phyloP scores from a whole-genome alignment of 2,113 vertebrate genomes.

The Tyto alba region DNA sequence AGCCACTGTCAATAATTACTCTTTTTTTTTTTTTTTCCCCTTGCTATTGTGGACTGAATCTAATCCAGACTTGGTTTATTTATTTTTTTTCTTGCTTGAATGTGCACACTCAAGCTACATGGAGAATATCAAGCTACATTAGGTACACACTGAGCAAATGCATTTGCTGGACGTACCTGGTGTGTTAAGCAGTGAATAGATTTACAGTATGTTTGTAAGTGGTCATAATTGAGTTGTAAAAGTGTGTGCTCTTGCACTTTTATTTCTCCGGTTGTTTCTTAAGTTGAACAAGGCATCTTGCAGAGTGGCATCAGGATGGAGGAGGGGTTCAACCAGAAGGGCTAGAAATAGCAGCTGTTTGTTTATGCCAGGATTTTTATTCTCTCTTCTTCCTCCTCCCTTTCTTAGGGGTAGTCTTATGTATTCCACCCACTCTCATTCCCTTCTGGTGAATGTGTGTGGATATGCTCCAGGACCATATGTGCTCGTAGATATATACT shows the following conservation, averaged over 20 bases:
- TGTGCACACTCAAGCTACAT: not conserved
- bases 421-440: constrained; percentile 49
- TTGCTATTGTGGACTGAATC: not conserved
- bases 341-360: constrained; percentile 50
- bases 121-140: not conserved
- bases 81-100: constrained; percentile 16
- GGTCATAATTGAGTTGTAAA: constrained; percentile 3
- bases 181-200: not conserved
- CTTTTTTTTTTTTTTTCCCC: not conserved
- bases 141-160: not conserved
- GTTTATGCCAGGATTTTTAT: constrained; percentile 46
- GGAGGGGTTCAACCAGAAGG: not conserved
- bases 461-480: constrained; percentile 54
- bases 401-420: constrained; percentile 42
- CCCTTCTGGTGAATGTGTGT: constrained; percentile 45
- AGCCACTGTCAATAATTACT: constrained; percentile 36
- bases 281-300: not conserved
- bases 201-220: constrained; percentile 11
- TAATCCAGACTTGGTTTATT: constrained; percentile 18
- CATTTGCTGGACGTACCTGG: not conserved
- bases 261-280: not conserved
- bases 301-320: not conserved
- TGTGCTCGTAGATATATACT: constrained; percentile 1
- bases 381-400: constrained; percentile 35
- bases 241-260: not conserved